Base-by-base conservation (phyloP, 2,888 invertebrate species). In the Chrysomela aeneicollis region DNA sequence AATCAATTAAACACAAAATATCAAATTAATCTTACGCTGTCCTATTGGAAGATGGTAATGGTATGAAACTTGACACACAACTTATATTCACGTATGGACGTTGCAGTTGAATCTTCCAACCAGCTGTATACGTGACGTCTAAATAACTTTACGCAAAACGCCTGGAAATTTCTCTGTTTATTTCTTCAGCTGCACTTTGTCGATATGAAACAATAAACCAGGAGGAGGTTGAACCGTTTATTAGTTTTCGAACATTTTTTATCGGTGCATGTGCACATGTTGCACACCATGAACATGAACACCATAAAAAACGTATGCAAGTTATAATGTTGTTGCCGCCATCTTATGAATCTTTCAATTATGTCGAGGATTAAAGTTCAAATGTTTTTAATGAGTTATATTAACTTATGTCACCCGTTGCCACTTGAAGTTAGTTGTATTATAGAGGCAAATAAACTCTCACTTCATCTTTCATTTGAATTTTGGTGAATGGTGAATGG, bases 191-290 rank as follows among this genome's bases (percentile, higher is more conserved):
- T 73, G 73, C 71, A 71, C 53, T 68, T 55, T 61, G 71, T 72
- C 67, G 68, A 69, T 72, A 67, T 62, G 66, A 69, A 72, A 73
- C 71, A 73, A 73, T 73, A 73, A 73, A 73, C 69, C 66, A 64
- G 49, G 66, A 73, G 71, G 72, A 73, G 71, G 68, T 68, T 71
- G 61, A 61, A 66, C 59, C 71, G 71, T 73, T 73, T 73, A 71
- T 73, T 73, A 70, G 69, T 71, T 68, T 70, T 15, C 42, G 15
- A 67, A 64, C 65, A 63, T 66, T 66, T 67, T 63, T 68, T 63
- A 66, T 66, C 68, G 46, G 10, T 61, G 50, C 67, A 54, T 58
- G 67, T 68, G 59, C 69, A 72, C 68, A 67, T 72, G 71, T 63
- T 66, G 42, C 10, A 26, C 52, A 51, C 47, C 58, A 47, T 35